Conservation (phyloP, 1,140 invertebrate genomes). For the Chelonus insularis region DNA sequence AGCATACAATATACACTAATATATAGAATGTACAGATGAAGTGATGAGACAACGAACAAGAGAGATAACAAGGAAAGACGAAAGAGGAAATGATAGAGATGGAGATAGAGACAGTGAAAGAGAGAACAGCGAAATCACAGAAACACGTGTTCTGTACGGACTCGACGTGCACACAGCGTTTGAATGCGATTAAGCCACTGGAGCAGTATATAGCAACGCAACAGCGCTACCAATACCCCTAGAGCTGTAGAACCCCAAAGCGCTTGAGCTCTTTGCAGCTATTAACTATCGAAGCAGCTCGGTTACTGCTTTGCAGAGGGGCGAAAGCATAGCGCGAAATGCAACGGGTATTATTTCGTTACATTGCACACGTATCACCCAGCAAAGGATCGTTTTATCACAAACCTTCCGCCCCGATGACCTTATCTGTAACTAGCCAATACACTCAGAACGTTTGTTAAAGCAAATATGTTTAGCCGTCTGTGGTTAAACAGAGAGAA, state of each 20-base stretch:
- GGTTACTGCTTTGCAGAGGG: conserved; percentile 2
- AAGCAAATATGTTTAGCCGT: conserved; percentile 4
- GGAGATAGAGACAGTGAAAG: neutral
- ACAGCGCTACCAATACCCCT: neutral
- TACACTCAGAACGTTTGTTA: conserved; percentile 15
- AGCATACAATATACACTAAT: too few relatives aligned
- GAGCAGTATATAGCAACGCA: conserved; percentile 25
- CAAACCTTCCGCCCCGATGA: conserved; percentile 35
- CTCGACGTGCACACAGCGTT: conserved; percentile 33
- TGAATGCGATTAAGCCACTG: conserved; percentile 40
- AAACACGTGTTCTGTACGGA: conserved; percentile 38
- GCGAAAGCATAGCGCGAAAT: conserved; percentile 16
- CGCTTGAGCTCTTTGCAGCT: neutral
- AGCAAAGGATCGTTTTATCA: conserved; percentile 43
- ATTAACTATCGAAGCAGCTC: conserved; percentile 6
- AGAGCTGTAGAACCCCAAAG: neutral
- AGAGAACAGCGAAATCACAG: conserved; percentile 37
- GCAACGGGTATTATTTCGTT: conserved; percentile 40
- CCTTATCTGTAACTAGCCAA: conserved; percentile 32
- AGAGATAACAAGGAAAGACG: neutral
- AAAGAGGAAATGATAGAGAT: neutral
- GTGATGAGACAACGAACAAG: neutral
- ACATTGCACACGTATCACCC: conserved; percentile 33
- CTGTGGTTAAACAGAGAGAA: neutral
- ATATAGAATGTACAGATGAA: neutral